Conservation (phyloP, 2,797 vertebrate species). For the Xenopus petersii region DNA sequence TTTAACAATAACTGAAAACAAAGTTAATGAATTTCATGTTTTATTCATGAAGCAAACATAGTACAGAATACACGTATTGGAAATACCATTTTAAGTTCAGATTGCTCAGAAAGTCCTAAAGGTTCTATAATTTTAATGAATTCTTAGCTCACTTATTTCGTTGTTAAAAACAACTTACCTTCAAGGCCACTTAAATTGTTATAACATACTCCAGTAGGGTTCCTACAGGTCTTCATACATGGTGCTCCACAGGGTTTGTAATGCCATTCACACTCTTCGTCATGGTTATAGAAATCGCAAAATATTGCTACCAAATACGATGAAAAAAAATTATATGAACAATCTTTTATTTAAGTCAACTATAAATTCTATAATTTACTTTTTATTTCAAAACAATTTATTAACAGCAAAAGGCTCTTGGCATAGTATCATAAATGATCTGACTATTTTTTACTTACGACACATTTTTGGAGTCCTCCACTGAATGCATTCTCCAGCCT, state of each 20-base stretch:
- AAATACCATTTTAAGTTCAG: no score
- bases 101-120: no score
- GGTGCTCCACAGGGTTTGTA: slow-evolving; percentile 69
- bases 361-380: no score
- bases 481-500: slow-evolving; percentile 72
- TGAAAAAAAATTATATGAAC: background rate
- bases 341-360: no score
- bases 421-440: background rate
- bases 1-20: no score
- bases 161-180: slow-evolving; percentile 56
- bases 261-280: slow-evolving; percentile 69
- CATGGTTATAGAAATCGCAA: slow-evolving; percentile 71
- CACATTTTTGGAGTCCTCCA: slow-evolving; percentile 86
- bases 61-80: no score
- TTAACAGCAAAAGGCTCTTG: no score
- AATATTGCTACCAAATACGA: slow-evolving; percentile 62
- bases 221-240: slow-evolving; percentile 70
- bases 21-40: no score
- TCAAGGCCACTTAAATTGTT: slow-evolving; percentile 63
- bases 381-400: no score
- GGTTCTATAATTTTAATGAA: no score
- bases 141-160: no score
- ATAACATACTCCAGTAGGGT: slow-evolving; percentile 64
- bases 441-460: slow-evolving; percentile 71
- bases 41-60: no score